Evolutionary conservation across 2,888 invertebrate species (phyloP).

Genomic region (Papilio protenor): DNA sequence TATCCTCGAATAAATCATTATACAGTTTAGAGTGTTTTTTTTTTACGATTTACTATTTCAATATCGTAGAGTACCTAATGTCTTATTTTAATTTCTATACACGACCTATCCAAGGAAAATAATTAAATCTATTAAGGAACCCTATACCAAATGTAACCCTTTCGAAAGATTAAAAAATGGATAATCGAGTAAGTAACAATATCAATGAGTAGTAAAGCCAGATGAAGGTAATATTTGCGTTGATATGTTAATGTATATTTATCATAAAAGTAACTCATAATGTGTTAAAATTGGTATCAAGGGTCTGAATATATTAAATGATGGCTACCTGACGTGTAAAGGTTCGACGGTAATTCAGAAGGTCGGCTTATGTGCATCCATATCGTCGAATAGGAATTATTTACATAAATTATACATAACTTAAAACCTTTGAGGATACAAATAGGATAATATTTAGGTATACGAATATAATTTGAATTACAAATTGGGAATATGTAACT

Average conservation of each 20-base stretch:
- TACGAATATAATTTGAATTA: background rate
- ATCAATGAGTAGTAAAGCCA: background rate
- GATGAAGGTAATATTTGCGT: background rate
- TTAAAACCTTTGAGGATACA: slow-evolving; percentile 43
- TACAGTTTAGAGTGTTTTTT: background rate
- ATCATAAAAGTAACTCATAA: background rate
- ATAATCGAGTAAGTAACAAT: background rate
- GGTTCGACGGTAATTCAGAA: slow-evolving; percentile 36
- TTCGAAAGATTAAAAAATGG: background rate
- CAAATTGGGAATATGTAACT: background rate
- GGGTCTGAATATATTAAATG: slow-evolving; percentile 20
- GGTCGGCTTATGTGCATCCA: slow-evolving; percentile 42
- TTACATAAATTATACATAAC: slow-evolving; percentile 47
- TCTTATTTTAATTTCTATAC: background rate
- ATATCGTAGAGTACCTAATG: background rate
- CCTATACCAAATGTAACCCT: background rate
- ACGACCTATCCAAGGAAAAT: background rate
- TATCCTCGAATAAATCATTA: background rate
- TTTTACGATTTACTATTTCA: background rate
- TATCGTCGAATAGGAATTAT: slow-evolving; percentile 45
- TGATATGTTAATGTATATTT: background rate
- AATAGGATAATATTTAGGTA: slow-evolving; percentile 40
- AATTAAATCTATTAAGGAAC: background rate
- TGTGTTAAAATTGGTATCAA: slow-evolving; percentile 6
- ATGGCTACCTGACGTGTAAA: slow-evolving; percentile 33